phyloP scores from a whole-genome alignment of 2,888 invertebrate genomes.

The Machimus rusticus region DNA sequence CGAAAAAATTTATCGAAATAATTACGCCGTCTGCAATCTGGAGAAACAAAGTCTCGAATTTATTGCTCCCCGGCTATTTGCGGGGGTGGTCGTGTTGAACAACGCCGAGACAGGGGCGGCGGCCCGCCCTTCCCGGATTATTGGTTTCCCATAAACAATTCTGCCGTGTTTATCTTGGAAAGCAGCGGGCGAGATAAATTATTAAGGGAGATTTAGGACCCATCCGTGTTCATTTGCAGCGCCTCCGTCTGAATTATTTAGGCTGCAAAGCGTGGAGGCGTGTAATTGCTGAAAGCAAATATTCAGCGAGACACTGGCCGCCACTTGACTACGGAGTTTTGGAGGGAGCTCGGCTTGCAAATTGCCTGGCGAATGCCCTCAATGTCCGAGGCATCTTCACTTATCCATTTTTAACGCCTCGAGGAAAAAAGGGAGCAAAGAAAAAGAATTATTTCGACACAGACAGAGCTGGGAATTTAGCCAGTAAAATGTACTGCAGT shows the following conservation, averaged over 20 bases:
- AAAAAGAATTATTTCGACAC: background rate
- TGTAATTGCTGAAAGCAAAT: background rate
- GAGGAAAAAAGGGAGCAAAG: background rate
- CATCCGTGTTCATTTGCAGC: slow-evolving; percentile 8
- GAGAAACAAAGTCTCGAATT: background rate
- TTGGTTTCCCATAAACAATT: slow-evolving; percentile 20
- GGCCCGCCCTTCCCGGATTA: background rate
- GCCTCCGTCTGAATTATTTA: slow-evolving; percentile 7
- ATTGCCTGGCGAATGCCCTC: background rate
- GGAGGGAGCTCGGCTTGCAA: background rate
- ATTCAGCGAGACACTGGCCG: background rate
- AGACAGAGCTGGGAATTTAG: too few relatives aligned
- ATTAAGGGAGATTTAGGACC: background rate
- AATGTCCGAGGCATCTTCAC: background rate
- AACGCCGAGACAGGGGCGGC: background rate
- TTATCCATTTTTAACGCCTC: background rate
- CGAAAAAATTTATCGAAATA: background rate
- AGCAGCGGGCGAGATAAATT: background rate
- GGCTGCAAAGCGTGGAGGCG: background rate
- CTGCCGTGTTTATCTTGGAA: background rate
- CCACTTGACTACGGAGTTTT: background rate
- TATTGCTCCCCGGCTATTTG: background rate
- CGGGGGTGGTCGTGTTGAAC: background rate
- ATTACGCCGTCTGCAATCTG: background rate
- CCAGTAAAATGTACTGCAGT: too few relatives aligned